phyloP scores from a whole-genome alignment of 1,140 invertebrate species.

The Drosophila sulfurigaster region DNA sequence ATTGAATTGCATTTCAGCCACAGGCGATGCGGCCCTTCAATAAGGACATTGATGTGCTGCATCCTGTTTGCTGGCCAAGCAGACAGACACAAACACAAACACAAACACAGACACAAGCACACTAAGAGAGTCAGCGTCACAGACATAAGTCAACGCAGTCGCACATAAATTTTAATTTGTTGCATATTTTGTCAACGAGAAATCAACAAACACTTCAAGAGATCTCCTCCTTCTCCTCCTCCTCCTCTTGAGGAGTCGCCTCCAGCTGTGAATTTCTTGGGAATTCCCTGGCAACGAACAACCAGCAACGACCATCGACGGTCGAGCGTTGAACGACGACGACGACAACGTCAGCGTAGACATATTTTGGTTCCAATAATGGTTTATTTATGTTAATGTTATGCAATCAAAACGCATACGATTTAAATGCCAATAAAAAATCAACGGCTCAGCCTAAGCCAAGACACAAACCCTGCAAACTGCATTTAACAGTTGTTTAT shows the following conservation, averaged over 20 bases:
- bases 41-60: constrained; percentile 80
- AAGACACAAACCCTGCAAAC: constrained; percentile 41
- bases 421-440: constrained; percentile 84
- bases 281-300: constrained; percentile 73
- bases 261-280: constrained; percentile 85
- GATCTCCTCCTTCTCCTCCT: not conserved
- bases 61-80: constrained; percentile 55
- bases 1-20: constrained; percentile 83
- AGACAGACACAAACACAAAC: not conserved
- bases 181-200: constrained; percentile 84
- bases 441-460: constrained; percentile 65
- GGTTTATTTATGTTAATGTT: constrained; percentile 84
- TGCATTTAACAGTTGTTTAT: constrained; percentile 75
- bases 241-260: constrained; percentile 6
- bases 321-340: constrained; percentile 6
- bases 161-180: constrained; percentile 85
- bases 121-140: constrained; percentile 6
- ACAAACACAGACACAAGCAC: not conserved
- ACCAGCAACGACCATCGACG: not conserved
- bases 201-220: constrained; percentile 69
- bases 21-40: constrained; percentile 38
- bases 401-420: constrained; percentile 84
- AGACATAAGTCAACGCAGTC: constrained; percentile 73
- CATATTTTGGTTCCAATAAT: constrained; percentile 63
- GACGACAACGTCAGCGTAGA: constrained; percentile 21